A percentile compares a stretch with the other conserved stretches of the same genome.
These are phyloP conservation scores for Oceanodroma tethys DNA, from an alignment of 2,113 vertebrate species.

Conservation along the genomic window DNA sequence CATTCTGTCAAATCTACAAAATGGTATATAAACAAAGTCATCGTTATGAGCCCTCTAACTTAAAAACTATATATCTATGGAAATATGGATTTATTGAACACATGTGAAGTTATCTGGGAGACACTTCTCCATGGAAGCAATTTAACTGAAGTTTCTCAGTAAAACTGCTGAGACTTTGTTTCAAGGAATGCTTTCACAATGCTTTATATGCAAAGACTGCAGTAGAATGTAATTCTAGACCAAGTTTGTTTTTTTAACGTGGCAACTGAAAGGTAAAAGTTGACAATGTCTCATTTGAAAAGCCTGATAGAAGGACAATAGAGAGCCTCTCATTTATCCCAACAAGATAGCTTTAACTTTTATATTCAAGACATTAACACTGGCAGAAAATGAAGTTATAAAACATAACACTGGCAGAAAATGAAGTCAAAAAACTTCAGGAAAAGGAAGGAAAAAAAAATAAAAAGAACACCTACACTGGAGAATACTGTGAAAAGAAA, in stretches of 20 bases:
- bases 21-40: background rate
- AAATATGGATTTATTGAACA: background rate
- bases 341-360: background rate
- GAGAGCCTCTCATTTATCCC: background rate
- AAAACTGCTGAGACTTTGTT: background rate
- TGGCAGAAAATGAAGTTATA: background rate
- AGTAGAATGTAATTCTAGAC: background rate
- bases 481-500: background rate
- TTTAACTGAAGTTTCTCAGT: background rate
- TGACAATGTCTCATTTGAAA: background rate
- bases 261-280: background rate
- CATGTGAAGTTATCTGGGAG: background rate
- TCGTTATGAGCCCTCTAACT: background rate
- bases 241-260: background rate
- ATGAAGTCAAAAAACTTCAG: background rate
- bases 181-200: background rate
- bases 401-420: background rate
- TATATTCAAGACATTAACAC: background rate
- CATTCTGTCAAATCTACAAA: background rate
- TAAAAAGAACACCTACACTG: background rate
- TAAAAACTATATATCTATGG: background rate
- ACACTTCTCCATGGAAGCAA: background rate
- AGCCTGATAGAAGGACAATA: background rate
- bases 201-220: background rate
- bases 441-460: background rate